Base-by-base conservation (phyloP, 2,797 vertebrate species). In the Darevskia nairensis region DNA sequence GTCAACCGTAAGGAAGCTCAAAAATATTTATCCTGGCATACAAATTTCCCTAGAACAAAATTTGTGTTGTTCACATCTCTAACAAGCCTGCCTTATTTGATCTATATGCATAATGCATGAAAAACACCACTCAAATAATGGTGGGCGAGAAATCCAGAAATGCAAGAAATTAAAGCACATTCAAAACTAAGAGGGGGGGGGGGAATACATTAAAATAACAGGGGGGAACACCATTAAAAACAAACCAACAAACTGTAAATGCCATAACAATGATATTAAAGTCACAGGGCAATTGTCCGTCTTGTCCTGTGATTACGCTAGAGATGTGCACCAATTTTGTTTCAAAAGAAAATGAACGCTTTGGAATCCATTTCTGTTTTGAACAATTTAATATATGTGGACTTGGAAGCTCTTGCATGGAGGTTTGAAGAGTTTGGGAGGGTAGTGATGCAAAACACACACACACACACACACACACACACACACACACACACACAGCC, bases 371-470 rank as follows among this genome's bases (percentile, higher is more conserved):
- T 68, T 85, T 75, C 61, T 19, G 4, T 29, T 25, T 78, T 80
- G 27, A 80, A 29, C 82, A 68, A 68, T 85, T 75, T 44, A 87
- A 69, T 61, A 78, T 59, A 11, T 86, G 27, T 44, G 25, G 3
- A 8, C 2, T 1, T 71, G 5, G 84, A 55, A n/a, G 21, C 50
- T 55, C 61, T 19, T 64, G 61, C 19, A 23, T 64, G 17, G 17
- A 64, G 17, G 21, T 19, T 64, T 29, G 7, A 13, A 17, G 44
- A 27, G 50, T 25, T 44, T 84, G n/a, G 66, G 25, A 0, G 0
- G 25, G 27, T 0, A 0, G 0, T 0, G 81, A 7, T 25, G 71
- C 0, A 0, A 3, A 6, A 17, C 6, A 3, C 1, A 68, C 27
- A 61, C 59, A 41, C 39, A 39, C 39, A 39, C 39, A 39, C 39